phyloP scores from a whole-genome alignment of 2,113 vertebrate species.

The Bos taurus region DNA sequence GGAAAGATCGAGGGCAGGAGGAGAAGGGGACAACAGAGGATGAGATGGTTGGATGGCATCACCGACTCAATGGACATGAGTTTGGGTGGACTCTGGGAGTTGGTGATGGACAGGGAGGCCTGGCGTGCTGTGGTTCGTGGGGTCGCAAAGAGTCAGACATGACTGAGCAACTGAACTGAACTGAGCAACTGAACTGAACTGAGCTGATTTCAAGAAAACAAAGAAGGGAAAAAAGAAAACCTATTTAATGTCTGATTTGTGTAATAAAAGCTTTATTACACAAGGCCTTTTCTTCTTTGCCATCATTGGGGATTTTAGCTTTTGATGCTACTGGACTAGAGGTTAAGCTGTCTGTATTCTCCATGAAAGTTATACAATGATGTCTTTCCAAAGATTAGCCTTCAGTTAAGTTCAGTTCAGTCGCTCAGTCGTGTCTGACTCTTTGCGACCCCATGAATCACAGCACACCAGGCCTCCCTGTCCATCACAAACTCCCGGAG shows the following conservation, averaged over 20 bases:
- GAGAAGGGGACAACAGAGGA: too few relatives aligned
- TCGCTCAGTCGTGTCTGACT: too few relatives aligned
- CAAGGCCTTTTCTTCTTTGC: background rate
- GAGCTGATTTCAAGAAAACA: background rate
- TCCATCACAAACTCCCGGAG: too few relatives aligned
- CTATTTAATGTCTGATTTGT: background rate
- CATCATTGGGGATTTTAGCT: background rate
- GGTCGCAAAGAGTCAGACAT: accelerated
- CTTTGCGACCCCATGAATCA: too few relatives aligned
- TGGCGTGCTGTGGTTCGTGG: accelerated
- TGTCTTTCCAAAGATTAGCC: background rate
- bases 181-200: background rate
- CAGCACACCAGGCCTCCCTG: too few relatives aligned
- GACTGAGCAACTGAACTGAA: background rate
- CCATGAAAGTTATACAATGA: background rate
- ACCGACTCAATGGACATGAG: background rate
- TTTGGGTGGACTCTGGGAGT: background rate
- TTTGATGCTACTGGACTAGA: background rate
- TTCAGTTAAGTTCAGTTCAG: too few relatives aligned
- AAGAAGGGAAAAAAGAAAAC: too few relatives aligned
- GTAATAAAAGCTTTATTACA: background rate
- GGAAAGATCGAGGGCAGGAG: too few relatives aligned
- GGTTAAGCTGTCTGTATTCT: background rate
- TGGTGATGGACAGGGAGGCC: background rate
- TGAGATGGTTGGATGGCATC: too few relatives aligned